These are phyloP conservation scores for Bicyclus anynana DNA, from an alignment of 1,140 invertebrate species.

Conservation along the genomic window DNA sequence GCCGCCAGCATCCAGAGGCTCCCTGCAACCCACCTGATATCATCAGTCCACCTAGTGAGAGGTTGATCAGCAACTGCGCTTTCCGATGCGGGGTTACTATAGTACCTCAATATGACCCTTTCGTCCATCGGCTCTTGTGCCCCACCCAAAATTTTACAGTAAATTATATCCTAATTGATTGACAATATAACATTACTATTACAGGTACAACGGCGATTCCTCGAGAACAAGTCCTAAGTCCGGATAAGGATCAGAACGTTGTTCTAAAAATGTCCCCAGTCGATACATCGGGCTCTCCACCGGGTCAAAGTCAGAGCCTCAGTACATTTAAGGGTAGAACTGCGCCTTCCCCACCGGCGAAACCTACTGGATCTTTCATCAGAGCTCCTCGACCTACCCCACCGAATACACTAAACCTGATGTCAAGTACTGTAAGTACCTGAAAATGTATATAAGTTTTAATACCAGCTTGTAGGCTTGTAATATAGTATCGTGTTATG, in stretches of 20 bases:
- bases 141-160: too few relatives aligned
- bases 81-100: too few relatives aligned
- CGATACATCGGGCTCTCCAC: slow-evolving; percentile 61
- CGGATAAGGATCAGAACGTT: slow-evolving; percentile 83
- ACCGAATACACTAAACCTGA: slow-evolving; percentile 88
- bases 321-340: slow-evolving; percentile 80
- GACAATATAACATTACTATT: slow-evolving; percentile 12
- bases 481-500: neutral
- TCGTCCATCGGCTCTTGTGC: too few relatives aligned
- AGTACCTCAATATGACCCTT: too few relatives aligned
- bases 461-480: slow-evolving; percentile 6
- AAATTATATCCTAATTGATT: neutral
- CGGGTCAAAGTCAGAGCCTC: slow-evolving; percentile 70
- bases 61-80: too few relatives aligned
- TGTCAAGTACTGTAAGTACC: slow-evolving; percentile 74
- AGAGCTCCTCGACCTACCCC: slow-evolving; percentile 86
- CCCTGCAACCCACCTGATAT: too few relatives aligned
- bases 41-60: too few relatives aligned
- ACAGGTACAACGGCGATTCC: slow-evolving; percentile 56
- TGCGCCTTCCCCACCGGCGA: slow-evolving; percentile 73
- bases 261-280: slow-evolving; percentile 87
- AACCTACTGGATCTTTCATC: slow-evolving; percentile 62
- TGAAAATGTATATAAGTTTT: neutral
- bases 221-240: slow-evolving; percentile 64
- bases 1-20: too few relatives aligned